Percentiles rank a stretch among this genome's conserved stretches.
Conservation (phyloP, 2,113 vertebrate genomes). For the Oenanthe oenanthe region DNA sequence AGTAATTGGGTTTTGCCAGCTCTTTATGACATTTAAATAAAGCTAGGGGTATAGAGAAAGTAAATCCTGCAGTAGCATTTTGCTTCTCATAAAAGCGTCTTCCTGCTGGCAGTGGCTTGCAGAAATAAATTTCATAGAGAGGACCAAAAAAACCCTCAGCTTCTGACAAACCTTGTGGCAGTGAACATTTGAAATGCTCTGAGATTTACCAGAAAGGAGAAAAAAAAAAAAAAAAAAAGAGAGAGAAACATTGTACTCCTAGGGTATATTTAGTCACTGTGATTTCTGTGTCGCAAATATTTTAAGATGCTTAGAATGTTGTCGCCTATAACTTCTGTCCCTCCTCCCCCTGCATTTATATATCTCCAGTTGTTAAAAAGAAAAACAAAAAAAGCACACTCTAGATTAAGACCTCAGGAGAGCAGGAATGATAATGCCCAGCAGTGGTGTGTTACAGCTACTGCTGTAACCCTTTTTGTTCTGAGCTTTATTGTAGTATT, state of each 20-base stretch:
- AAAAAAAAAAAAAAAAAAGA: neutral
- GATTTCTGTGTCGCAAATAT: neutral
- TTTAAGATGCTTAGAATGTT: neutral
- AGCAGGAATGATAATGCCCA: slow-evolving; percentile 9
- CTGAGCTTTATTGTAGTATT: neutral
- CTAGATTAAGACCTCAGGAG: neutral
- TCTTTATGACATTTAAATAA: slow-evolving; percentile 60
- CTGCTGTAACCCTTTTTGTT: neutral
- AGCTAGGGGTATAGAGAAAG: slow-evolving; percentile 30
- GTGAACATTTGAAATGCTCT: neutral
- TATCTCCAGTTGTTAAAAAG: neutral
- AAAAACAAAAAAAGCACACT: neutral
- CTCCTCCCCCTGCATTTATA: neutral
- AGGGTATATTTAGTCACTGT: neutral
- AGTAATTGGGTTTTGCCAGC: slow-evolving; percentile 23
- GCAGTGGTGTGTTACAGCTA: neutral
- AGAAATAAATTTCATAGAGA: slow-evolving; percentile 13
- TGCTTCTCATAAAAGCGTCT: slow-evolving; percentile 46
- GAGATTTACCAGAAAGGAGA: neutral
- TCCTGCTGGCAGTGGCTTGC: neutral
- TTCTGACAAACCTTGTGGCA: slow-evolving; percentile 4
- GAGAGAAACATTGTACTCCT: neutral
- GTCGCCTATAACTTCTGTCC: neutral
- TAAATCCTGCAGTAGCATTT: slow-evolving; percentile 36
- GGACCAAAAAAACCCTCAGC: neutral